Evolutionary conservation across 2,797 vertebrate species (phyloP).

Genomic region (Gastrophryne carolinensis): DNA sequence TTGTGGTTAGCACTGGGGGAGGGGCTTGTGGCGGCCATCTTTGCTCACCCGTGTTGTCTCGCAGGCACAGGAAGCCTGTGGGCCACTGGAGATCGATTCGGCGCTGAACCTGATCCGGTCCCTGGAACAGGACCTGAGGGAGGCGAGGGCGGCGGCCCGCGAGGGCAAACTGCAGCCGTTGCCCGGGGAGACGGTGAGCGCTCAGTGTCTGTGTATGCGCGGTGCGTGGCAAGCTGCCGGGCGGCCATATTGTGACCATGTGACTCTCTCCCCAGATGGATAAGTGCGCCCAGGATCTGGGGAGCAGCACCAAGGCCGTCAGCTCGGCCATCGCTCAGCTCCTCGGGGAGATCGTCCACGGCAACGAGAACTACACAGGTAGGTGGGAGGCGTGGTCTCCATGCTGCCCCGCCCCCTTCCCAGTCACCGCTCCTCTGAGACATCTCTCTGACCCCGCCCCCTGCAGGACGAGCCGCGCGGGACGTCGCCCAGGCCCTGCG

Average conservation of each 20-base stretch:
- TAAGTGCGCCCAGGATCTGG: conserved; percentile 92
- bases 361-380: conserved; percentile 98
- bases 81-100: conserved; percentile 93
- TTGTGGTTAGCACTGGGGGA: background rate
- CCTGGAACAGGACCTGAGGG: conserved; percentile 89
- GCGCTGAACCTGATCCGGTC: conserved; percentile 85
- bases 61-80: conserved; percentile 94
- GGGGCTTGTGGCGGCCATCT: background rate
- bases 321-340: conserved; percentile 92
- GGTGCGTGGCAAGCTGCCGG: background rate
- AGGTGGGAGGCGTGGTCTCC: background rate
- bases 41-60: no score
- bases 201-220: no score
- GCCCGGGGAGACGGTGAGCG: conserved; percentile 88
- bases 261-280: conserved; percentile 74
- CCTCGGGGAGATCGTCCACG: conserved; percentile 89
- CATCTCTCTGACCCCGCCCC: background rate
- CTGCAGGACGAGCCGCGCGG: conserved; percentile 87
- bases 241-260: fast-evolving
- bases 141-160: conserved; percentile 86
- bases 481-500: conserved; percentile 92
- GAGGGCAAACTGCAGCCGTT: conserved; percentile 88
- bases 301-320: conserved; percentile 93
- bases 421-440: fast-evolving
- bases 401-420: background rate